These are phyloP conservation scores for Lottia gigantea DNA, from an alignment of 2,888 invertebrate species.

Conservation along the genomic window DNA sequence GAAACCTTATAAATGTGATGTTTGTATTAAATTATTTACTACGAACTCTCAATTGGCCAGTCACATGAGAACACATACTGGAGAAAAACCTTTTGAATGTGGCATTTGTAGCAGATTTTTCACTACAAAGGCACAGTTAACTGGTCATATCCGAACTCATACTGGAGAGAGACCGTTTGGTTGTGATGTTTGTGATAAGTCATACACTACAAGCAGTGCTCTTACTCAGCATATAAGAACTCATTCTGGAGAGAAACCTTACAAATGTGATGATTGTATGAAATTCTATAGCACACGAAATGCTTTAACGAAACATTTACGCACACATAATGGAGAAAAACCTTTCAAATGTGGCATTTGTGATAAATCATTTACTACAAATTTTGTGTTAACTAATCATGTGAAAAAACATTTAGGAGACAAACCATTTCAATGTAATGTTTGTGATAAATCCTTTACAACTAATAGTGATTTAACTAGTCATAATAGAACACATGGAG, in stretches of 20 bases:
- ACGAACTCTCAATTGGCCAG: not conserved
- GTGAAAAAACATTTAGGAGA: not conserved
- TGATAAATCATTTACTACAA: not conserved
- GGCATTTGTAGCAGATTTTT: not conserved
- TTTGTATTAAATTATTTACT: conserved; percentile 8
- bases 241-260: conserved; percentile 12
- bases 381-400: conserved; percentile 3
- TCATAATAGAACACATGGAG: too few species aligned
- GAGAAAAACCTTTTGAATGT: conserved; percentile 15
- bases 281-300: not conserved
- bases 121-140: too few species aligned
- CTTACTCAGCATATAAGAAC: conserved; percentile 15
- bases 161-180: conserved; percentile 6
- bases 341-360: too few species aligned
- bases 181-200: conserved; percentile 14
- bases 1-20: conserved; percentile 11
- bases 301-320: too few species aligned
- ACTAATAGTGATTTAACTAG: too few species aligned
- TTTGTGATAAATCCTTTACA: too few species aligned
- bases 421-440: too few species aligned
- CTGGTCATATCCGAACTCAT: too few species aligned
- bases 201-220: not conserved
- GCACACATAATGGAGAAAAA: too few species aligned
- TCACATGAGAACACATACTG: conserved; percentile 15
- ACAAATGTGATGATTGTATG: conserved; percentile 9